These are phyloP conservation scores for Sarcoramphus papa DNA, from an alignment of 2,797 vertebrate species.

Conservation along the genomic window DNA sequence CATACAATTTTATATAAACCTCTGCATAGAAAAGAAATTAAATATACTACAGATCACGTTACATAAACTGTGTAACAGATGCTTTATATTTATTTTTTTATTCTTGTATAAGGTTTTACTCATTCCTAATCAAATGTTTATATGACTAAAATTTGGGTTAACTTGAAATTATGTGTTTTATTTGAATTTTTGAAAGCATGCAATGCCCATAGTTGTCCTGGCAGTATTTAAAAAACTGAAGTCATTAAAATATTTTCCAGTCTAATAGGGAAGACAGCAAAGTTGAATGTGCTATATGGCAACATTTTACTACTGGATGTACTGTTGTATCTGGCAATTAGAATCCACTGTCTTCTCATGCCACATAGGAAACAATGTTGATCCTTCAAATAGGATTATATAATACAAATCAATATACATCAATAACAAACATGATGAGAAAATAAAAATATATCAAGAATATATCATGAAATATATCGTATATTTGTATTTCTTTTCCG, in stretches of 20 bases:
- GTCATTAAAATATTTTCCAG: constrained; percentile 6
- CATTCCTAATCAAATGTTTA: constrained; percentile 66
- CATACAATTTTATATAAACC: constrained; percentile 7
- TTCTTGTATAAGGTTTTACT: constrained; percentile 52
- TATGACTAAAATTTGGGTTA: constrained; percentile 43
- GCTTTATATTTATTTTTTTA: constrained; percentile 49
- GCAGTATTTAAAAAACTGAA: neutral
- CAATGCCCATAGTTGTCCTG: neutral
- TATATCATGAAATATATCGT: neutral
- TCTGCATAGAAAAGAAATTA: neutral
- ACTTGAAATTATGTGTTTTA: constrained; percentile 61
- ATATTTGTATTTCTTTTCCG: neutral
- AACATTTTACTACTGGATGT: neutral
- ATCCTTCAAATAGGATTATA: neutral
- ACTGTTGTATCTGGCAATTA: neutral
- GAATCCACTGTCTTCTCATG: neutral
- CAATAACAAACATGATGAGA: neutral
- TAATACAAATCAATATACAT: neutral
- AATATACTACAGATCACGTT: neutral
- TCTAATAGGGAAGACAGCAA: neutral
- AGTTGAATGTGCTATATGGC: neutral
- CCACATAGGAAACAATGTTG: neutral
- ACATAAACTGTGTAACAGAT: constrained; percentile 45
- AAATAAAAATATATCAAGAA: neutral
- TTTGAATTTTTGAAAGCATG: constrained; percentile 52